A percentile compares a stretch with the other conserved stretches of the same genome.
These are phyloP conservation scores for Hirtodrosophila histrioides DNA, from an alignment of 2,888 invertebrate genomes.

Conservation along the genomic window DNA sequence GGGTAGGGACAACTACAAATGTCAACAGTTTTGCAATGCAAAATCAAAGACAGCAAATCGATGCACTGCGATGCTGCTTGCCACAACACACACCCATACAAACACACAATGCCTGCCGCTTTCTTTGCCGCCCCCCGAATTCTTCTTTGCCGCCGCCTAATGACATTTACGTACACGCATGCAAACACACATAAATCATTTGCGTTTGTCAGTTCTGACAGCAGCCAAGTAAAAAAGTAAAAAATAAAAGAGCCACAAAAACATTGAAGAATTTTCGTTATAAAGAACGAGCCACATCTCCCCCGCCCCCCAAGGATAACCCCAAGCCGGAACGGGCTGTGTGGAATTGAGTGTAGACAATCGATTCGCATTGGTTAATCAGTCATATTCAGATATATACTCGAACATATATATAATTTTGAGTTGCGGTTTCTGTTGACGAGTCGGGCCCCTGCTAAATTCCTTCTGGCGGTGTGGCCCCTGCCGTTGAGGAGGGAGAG, in stretches of 20 bases:
- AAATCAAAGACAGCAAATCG: conserved; percentile 61
- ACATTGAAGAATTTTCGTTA: conserved; percentile 47
- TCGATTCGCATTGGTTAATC: conserved; percentile 75
- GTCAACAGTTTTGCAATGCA: conserved; percentile 63
- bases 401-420: neutral
- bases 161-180: conserved; percentile 80
- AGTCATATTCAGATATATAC: conserved; percentile 56
- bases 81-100: neutral
- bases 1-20: conserved; percentile 43
- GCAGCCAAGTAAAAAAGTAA: conserved; percentile 51
- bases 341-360: conserved; percentile 65
- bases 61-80: conserved; percentile 33
- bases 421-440: conserved; percentile 15
- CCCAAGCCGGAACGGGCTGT: conserved; percentile 16
- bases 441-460: conserved; percentile 4
- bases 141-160: conserved; percentile 46
- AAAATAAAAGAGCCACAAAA: conserved; percentile 22
- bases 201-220: conserved; percentile 81
- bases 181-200: conserved; percentile 83
- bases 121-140: neutral
- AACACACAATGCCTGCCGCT: neutral
- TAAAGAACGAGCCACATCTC: conserved; percentile 21
- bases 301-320: conserved; percentile 44
- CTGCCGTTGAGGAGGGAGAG: conserved; percentile 32
- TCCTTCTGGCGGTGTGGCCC: conserved; percentile 1